These are phyloP conservation scores for Calonectris borealis DNA, from an alignment of 2,113 vertebrate genomes.

Conservation along the genomic window DNA sequence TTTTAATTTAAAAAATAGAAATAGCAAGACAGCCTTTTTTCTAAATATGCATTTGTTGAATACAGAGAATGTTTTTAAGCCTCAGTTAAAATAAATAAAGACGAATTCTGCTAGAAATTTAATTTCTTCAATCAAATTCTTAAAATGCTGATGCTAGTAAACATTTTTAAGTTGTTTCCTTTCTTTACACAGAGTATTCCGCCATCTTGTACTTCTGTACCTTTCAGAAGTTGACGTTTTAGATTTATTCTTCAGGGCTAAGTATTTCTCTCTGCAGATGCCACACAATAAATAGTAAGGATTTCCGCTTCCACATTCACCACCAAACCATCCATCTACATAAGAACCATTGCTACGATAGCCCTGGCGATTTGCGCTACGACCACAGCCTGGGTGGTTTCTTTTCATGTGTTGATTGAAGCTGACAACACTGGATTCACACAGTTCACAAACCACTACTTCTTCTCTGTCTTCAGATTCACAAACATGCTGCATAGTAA, in stretches of 20 bases:
- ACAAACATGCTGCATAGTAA: constrained; percentile 87
- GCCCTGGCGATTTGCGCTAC: constrained; percentile 94
- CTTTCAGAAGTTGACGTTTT: constrained; percentile 88
- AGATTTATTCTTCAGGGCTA: constrained; percentile 90
- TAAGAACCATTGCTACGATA: constrained; percentile 98
- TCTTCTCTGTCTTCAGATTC: constrained; percentile 95
- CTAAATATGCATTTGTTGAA: background rate
- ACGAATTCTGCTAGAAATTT: background rate
- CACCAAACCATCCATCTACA: constrained; percentile 97
- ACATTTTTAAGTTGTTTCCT: background rate
- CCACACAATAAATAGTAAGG: constrained; percentile 95
- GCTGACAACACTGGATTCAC: constrained; percentile 91
- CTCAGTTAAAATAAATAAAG: background rate
- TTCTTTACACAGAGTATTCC: background rate
- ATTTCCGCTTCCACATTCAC: constrained; percentile 96
- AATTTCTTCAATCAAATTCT: background rate
- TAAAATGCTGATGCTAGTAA: background rate
- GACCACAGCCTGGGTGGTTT: constrained; percentile 93
- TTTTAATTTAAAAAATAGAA: background rate
- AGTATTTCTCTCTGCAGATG: constrained; percentile 92
- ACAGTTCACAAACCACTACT: constrained; percentile 94
- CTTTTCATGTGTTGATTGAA: constrained; percentile 99
- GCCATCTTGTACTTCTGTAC: constrained; percentile 54
- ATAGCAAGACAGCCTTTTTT: background rate
- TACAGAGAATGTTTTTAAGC: background rate